phyloP scores from a whole-genome alignment of 1,140 invertebrate species.

The Drosophila triauraria region DNA sequence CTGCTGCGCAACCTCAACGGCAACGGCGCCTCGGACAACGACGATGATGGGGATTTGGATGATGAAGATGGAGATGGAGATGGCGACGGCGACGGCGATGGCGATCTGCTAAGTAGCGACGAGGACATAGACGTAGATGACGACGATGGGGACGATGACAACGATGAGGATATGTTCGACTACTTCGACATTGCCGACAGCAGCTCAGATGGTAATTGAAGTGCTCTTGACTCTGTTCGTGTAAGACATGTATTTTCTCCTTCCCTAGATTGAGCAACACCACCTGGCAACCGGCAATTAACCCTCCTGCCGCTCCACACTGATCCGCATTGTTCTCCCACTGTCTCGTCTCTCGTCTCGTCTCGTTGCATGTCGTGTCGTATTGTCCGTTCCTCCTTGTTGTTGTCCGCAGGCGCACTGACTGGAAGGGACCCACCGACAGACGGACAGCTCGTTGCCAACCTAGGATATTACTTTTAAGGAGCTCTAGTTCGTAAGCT shows the following conservation, averaged over 20 bases:
- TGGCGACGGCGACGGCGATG: slow-evolving; percentile 39
- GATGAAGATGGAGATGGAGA: too few species aligned
- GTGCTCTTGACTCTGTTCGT: slow-evolving; percentile 14
- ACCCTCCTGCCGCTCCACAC: slow-evolving; percentile 16
- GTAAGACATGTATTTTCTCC: slow-evolving; percentile 31
- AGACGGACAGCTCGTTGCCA: slow-evolving; percentile 10
- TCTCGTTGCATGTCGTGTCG: neutral
- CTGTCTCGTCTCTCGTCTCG: slow-evolving; percentile 11
- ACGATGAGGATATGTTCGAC: slow-evolving; percentile 38
- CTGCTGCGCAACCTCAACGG: slow-evolving; percentile 55
- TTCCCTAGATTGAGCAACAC: slow-evolving; percentile 47
- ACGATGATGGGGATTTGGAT: slow-evolving; percentile 49
- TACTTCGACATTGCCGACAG: slow-evolving; percentile 37
- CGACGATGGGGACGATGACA: slow-evolving; percentile 62
- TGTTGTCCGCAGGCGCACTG: slow-evolving; percentile 12
- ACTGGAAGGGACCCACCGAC: neutral
- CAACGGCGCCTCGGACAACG: slow-evolving; percentile 34
- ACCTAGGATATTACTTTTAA: slow-evolving; percentile 17
- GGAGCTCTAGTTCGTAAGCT: slow-evolving; percentile 45
- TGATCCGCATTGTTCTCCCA: slow-evolving; percentile 20
- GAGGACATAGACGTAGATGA: slow-evolving; percentile 47
- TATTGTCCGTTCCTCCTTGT: slow-evolving; percentile 19
- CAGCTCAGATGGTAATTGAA: slow-evolving; percentile 52
- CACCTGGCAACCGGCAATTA: neutral
- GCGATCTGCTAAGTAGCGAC: slow-evolving; percentile 52